Evolutionary conservation across 2,113 vertebrate species (phyloP).

Genomic region (Agelaius tricolor): DNA sequence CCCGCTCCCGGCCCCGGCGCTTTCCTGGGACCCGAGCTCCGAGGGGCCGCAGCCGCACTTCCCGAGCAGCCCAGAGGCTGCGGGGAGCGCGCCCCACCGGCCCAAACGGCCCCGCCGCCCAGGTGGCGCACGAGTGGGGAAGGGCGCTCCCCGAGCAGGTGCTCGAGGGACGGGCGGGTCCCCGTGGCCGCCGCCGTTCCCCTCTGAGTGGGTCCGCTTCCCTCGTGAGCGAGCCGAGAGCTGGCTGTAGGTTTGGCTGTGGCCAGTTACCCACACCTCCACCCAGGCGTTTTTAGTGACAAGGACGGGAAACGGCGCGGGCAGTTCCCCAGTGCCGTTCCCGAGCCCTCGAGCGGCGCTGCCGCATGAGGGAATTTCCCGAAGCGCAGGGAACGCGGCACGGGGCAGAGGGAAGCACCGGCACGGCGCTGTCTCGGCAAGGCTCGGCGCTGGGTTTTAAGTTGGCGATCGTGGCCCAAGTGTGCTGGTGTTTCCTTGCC

Average conservation of each 20-base stretch:
- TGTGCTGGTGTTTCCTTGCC: background rate
- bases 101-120: too few species aligned
- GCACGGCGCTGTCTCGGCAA: rapidly evolving
- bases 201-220: rapidly evolving
- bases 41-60: rapidly evolving
- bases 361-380: rapidly evolving
- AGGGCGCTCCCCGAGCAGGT: background rate
- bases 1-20: too few species aligned
- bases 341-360: rapidly evolving
- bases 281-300: rapidly evolving
- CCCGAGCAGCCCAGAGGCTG: rapidly evolving
- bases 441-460: rapidly evolving
- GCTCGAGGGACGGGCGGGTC: background rate
- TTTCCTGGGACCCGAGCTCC: background rate
- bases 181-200: rapidly evolving
- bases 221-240: rapidly evolving
- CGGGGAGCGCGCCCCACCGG: rapidly evolving
- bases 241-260: rapidly evolving
- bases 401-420: rapidly evolving
- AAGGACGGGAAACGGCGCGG: rapidly evolving
- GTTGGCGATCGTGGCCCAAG: rapidly evolving
- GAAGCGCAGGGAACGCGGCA: rapidly evolving
- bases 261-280: rapidly evolving
- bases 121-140: rapidly evolving
- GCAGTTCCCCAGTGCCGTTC: rapidly evolving